phyloP scores from a whole-genome alignment of 2,888 invertebrate genomes.

The Phortica magna region DNA sequence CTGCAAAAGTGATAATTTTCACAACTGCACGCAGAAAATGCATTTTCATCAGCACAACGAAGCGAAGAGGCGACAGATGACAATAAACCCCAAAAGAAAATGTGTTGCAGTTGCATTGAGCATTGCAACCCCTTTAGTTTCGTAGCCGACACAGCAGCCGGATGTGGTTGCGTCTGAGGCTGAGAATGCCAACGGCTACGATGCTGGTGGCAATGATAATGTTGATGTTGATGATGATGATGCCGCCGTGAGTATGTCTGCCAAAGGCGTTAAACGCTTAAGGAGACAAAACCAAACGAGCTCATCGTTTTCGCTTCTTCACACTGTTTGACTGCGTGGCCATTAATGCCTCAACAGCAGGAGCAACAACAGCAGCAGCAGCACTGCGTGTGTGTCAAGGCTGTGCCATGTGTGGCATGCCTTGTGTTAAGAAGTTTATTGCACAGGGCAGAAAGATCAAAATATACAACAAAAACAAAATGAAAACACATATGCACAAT shows the following conservation, averaged over 20 bases:
- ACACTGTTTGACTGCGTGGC: neutral
- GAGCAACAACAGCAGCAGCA: constrained; percentile 1
- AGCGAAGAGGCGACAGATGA: neutral
- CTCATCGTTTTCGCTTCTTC: neutral
- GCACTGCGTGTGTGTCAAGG: constrained; percentile 5
- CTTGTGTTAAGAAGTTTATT: neutral
- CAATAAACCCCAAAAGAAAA: constrained; percentile 29
- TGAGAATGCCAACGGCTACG: neutral
- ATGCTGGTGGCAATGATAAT: no score
- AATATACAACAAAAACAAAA: neutral
- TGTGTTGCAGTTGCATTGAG: constrained; percentile 6
- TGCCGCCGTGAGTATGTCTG: neutral
- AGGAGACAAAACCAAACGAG: constrained; percentile 2
- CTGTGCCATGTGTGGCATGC: neutral
- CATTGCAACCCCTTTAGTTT: constrained; percentile 17
- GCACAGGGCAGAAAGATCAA: neutral
- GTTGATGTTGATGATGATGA: no score
- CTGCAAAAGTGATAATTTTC: constrained; percentile 32
- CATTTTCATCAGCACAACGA: neutral
- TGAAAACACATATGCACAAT: neutral
- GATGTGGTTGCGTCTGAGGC: neutral
- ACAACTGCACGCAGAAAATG: constrained; percentile 24
- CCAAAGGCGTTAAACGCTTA: constrained; percentile 24
- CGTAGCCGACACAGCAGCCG: neutral
- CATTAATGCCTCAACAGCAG: neutral